Percentiles rank a stretch among this genome's conserved stretches.
Conservation (phyloP, 2,113 vertebrate species). For the Trematomus loennbergii region DNA sequence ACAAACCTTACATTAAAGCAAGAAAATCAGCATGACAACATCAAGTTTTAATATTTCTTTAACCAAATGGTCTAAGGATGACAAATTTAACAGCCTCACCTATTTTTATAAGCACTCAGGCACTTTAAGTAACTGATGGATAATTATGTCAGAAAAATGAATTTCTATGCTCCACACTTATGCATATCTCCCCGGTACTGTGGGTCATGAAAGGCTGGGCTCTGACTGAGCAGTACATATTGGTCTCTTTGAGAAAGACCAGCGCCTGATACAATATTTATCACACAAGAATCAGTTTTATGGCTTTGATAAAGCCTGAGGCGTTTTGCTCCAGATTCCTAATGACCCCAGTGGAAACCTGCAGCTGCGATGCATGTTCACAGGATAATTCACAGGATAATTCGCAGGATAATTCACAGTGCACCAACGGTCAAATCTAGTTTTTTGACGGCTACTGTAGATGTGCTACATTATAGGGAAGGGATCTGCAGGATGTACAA, state of each 20-base stretch:
- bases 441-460: slow-evolving; percentile 41
- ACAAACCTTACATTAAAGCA: no score
- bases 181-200: slow-evolving; percentile 22
- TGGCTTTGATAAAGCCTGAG: slow-evolving; percentile 54
- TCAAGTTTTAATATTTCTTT: neutral
- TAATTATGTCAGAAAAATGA: slow-evolving; percentile 6
- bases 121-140: slow-evolving; percentile 13
- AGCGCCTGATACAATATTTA: slow-evolving; percentile 73
- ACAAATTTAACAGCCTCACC: neutral
- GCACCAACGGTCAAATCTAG: slow-evolving; percentile 52
- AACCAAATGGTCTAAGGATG: neutral
- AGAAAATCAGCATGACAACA: no score
- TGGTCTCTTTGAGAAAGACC: slow-evolving; percentile 45
- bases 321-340: slow-evolving; percentile 48
- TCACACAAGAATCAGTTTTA: slow-evolving; percentile 56
- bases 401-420: slow-evolving; percentile 45
- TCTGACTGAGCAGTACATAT: slow-evolving; percentile 29
- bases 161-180: slow-evolving; percentile 6
- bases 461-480: slow-evolving; percentile 15
- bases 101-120: slow-evolving; percentile 3
- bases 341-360: slow-evolving; percentile 61
- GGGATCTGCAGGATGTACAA: neutral
- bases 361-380: slow-evolving; percentile 38
- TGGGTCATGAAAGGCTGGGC: slow-evolving; percentile 36
- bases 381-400: no score